Conservation (phyloP, 2,113 vertebrate genomes). For the Sapajus apella region DNA sequence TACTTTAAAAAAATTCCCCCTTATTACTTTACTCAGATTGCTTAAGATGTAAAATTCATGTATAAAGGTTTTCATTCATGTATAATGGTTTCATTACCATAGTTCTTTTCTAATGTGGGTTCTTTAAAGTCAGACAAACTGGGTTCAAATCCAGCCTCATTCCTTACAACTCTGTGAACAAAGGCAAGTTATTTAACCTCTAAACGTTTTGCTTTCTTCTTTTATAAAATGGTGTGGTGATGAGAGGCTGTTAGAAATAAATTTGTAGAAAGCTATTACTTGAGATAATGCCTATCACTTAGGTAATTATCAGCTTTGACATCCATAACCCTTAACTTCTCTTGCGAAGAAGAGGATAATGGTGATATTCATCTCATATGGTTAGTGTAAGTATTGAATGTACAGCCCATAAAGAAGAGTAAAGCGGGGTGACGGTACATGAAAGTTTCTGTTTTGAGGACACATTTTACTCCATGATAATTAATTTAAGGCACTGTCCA, state of each 20-base stretch:
- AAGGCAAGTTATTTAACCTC: background rate
- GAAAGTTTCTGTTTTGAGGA: background rate
- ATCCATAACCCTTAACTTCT: background rate
- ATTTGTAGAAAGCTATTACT: background rate
- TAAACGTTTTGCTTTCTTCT: background rate
- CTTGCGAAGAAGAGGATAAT: background rate
- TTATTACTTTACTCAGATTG: background rate
- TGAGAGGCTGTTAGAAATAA: background rate
- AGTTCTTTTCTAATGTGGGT: background rate
- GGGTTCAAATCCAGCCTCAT: background rate
- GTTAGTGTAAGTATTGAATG: background rate
- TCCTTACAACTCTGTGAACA: background rate
- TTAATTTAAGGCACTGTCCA: background rate
- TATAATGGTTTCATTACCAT: too few relatives aligned
- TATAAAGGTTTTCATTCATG: too few relatives aligned
- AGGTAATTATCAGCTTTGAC: background rate
- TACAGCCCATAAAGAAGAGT: background rate
- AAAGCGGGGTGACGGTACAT: fast-evolving
- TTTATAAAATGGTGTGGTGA: background rate
- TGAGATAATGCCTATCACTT: background rate
- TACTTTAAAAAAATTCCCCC: background rate
- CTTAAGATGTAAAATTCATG: background rate
- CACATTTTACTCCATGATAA: background rate
- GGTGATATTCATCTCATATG: background rate
- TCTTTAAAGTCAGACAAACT: background rate